Base-by-base conservation (phyloP, 2,113 vertebrate species). In the Neomonachus schauinslandi region DNA sequence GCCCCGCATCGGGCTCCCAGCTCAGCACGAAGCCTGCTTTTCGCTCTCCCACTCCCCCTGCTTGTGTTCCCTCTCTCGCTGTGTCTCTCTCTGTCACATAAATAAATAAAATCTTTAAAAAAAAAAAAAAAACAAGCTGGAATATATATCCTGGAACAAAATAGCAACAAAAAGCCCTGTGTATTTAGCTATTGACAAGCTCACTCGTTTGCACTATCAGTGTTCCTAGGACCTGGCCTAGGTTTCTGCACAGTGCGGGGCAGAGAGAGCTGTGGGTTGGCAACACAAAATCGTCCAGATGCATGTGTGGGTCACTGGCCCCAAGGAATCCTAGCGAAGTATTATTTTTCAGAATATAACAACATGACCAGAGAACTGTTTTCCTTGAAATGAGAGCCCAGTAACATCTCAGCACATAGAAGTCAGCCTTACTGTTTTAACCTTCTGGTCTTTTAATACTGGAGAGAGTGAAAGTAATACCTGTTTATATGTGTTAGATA, bases 401-500 rank as follows among this genome's bases (percentile, higher is more conserved):
- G 67, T 69, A 83, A 63, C 46, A 46, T 53, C 67, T 36, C 28
- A 74, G 49, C 55, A 49, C 28, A 12, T 72, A 39, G 82, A 88
- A 96, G 55, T 89, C 46, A 89, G 28, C 36, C 49, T 92, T 95
- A 61, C 55, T 81, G 28, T 92, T 92, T 81, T 65, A n/a, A 72
- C 33, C n/a, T 87, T 72, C 74, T 81, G 33, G 8, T 53, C 65
- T 86, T 55, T 83, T 63, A 95, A 36, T 84, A 26, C 28, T 28
- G 9, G 42, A 85, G 79, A 63, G 42, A 77, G 21, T 61, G 65
- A 81, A 91, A 71, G 14, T 36, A 36, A 87, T 65, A 36, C 28
- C 24, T 69, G 7, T 49, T 93, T 93, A 33, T 49, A 69, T 42
- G 31, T 46, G 51, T 77, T 33, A 77, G 67, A 77, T 89, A 89